Conservation (phyloP, 2,888 invertebrate genomes). For the Teinopalpus imperialis region DNA sequence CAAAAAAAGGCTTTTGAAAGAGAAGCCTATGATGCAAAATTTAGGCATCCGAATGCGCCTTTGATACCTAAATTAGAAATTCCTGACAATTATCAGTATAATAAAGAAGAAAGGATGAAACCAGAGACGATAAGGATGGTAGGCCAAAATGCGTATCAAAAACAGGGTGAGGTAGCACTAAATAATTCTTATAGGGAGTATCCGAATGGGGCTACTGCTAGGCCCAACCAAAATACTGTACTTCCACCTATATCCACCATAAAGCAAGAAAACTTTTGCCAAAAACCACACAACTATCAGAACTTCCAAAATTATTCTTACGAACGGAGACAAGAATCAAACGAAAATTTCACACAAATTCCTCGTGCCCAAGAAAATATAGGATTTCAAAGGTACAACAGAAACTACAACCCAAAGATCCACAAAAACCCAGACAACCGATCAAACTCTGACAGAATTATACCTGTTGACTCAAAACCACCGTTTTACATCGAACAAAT, state of each 20-base stretch:
- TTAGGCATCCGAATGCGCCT: constrained; percentile 67
- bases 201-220: constrained; percentile 50
- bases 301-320: constrained; percentile 60
- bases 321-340: constrained; percentile 53
- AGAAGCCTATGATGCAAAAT: constrained; percentile 68
- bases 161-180: constrained; percentile 42
- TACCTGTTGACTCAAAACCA: constrained; percentile 54
- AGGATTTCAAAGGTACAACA: constrained; percentile 70
- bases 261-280: constrained; percentile 73
- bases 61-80: constrained; percentile 74
- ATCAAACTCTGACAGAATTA: constrained; percentile 39
- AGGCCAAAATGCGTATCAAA: constrained; percentile 47
- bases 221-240: constrained; percentile 55
- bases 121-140: constrained; percentile 48
- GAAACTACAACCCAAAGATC: constrained; percentile 51
- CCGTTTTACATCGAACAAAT: constrained; percentile 78
- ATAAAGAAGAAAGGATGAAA: constrained; percentile 65
- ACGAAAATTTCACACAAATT: constrained; percentile 52
- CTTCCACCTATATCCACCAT: constrained; percentile 78
- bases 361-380: constrained; percentile 59
- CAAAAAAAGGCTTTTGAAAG: constrained; percentile 69
- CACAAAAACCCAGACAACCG: constrained; percentile 48
- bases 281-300: constrained; percentile 57
- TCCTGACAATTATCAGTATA: constrained; percentile 68
- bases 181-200: constrained; percentile 57